These are phyloP conservation scores for Dichetophora obliterata DNA, from an alignment of 2,888 invertebrate genomes.

Conservation along the genomic window DNA sequence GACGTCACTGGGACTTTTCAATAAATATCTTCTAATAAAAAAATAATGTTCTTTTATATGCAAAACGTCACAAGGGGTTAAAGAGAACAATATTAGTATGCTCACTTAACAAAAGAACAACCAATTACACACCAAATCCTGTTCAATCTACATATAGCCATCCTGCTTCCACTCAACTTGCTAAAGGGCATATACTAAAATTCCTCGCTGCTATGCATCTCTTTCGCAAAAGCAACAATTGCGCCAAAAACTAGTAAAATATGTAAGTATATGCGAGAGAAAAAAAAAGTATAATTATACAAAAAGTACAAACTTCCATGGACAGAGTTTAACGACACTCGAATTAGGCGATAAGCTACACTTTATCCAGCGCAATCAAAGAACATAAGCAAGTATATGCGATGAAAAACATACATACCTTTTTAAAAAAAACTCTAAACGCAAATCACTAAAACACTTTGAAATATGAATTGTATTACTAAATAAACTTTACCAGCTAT, in stretches of 20 bases:
- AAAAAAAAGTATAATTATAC: conserved; percentile 16
- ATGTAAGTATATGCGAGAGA: background rate
- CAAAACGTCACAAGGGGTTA: background rate
- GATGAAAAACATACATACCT: too few relatives aligned
- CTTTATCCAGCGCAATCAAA: too few relatives aligned
- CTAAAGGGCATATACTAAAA: background rate
- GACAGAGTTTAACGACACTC: background rate
- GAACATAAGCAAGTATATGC: too few relatives aligned
- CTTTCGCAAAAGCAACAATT: conserved; percentile 28
- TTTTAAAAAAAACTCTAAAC: background rate
- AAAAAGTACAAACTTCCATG: background rate
- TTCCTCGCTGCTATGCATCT: background rate
- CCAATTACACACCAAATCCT: too few relatives aligned
- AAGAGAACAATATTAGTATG: background rate
- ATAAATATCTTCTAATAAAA: too few relatives aligned
- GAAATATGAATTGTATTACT: background rate
- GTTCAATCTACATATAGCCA: background rate
- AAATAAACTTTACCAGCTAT: too few relatives aligned
- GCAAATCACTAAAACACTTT: background rate
- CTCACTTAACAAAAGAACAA: background rate
- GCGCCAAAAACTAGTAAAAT: conserved; percentile 31
- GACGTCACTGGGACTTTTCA: too few relatives aligned
- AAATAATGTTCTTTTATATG: background rate
- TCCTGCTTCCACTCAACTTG: conserved; percentile 4
- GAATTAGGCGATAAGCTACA: background rate